Evolutionary conservation across 2,888 invertebrate species (phyloP), one percentile per base, ranked within the genome.

Genomic region (Noctua janthina): DNA sequence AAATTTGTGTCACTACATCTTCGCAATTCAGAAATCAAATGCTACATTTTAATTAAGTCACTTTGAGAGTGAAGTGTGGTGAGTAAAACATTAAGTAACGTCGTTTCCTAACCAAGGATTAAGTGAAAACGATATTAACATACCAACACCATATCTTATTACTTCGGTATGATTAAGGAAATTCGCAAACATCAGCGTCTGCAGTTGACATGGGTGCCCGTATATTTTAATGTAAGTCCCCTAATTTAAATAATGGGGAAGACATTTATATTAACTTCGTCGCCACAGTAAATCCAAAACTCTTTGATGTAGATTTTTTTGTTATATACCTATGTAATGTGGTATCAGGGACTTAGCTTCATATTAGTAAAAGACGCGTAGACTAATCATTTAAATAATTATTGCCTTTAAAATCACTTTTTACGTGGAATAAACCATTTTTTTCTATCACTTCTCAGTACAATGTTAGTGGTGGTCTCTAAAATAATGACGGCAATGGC

Each of bases 201-300:
- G 89, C 77, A 76, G 79, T 51, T 74, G 87, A 88, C 88, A 81
- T 51, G 82, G 71, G 71, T 69, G 39, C 72, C 74, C 74, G 74
- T 76, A 78, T 80, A 80, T 66, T 80, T 85, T 77, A 83, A 76
- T 72, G 64, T 75, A 78, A 85, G 85, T 56, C 68, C 79, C 78
- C 69, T 87, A 75, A 87, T 89, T 88, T 88, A 83, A 89, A 88
- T 89, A 88, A 87, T 64, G 83, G 76, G 54, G 62, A 49, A 49
- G 54, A 66, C 81, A 72, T 89, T 89, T 89, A 85, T 85, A 74
- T 68, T 67, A 80, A 76, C 74, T 79, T 75, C 66, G 71, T 79
- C 51, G 68, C 67, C 56, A 29, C 70, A 74, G 71, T 81, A 74
- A 67, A 75, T 73, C 68, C 54, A 67, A 23, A 81, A 70, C 69